Evolutionary conservation across 2,113 vertebrate genomes (phyloP).

Genomic region (Hippolais icterina): DNA sequence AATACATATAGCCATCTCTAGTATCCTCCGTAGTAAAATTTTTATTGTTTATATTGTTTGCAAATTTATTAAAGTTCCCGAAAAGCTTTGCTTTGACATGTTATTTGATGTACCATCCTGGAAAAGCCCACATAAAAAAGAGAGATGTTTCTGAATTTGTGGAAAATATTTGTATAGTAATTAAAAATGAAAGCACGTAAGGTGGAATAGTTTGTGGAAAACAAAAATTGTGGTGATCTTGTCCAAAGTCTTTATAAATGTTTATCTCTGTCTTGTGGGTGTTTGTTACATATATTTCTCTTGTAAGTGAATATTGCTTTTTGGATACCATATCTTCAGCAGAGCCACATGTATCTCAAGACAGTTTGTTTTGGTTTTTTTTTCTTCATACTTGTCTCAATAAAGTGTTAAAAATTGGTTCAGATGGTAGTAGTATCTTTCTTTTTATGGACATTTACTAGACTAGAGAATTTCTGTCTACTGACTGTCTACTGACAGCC

Average conservation of each 20-base stretch:
- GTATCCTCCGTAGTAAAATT: not conserved
- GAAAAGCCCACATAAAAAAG: not conserved
- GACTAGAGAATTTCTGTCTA: not conserved
- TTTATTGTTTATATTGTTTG: not conserved
- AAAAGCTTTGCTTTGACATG: not conserved
- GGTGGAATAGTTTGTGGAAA: not conserved
- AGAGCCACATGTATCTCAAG: not conserved
- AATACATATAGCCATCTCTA: not conserved
- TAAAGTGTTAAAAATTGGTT: not conserved
- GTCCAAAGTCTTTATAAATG: not conserved
- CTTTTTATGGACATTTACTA: not conserved
- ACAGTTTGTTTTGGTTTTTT: rapidly evolving
- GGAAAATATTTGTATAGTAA: not conserved
- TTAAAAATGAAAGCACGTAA: not conserved
- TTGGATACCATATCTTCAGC: not conserved
- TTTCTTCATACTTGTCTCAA: not conserved
- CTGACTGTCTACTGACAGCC: not conserved
- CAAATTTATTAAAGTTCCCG: not conserved
- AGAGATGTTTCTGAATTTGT: not conserved
- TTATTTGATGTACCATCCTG: not conserved
- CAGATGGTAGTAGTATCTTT: not conserved
- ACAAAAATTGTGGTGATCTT: not conserved
- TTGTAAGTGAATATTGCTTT: not conserved
- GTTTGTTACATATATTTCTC: not conserved
- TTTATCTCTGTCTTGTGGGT: not conserved